Base-by-base conservation (phyloP, 2,888 invertebrate species). In the Lutraria lutraria region DNA sequence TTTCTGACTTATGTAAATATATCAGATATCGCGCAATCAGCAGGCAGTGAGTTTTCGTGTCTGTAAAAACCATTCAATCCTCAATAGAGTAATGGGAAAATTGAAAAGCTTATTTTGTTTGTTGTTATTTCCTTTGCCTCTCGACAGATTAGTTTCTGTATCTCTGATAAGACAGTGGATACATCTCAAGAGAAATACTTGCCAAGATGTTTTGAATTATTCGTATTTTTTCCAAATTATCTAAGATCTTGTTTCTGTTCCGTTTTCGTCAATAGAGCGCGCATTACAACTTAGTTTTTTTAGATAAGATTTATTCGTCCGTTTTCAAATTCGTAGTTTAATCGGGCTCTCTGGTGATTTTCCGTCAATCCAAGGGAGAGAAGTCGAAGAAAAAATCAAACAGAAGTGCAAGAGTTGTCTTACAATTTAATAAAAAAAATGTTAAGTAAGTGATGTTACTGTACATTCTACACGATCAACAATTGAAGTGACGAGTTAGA, bases 11-110 rank as follows among this genome's bases (percentile, higher is more conserved):
- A 79, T 80, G 86, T 86, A 89, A 89, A 89, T 89, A 86, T 81
- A 89, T 89, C 89, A 86, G 81, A 87, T 89, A 87, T 81, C 89
- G 31, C 4, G 34, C 34, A 34, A 83, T 81, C 87, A 86, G 82
- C 86, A 81, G 60, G 86, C 53, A 16, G 81, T 29, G 79, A 81
- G 72, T 80, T 84, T 72, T 56, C 52, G 29, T 63, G 89, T 84
- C 89, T 89, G 89, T 81, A 25, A 89, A 89, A 89, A 81, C 56
- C 89, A 89, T 89, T 83, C 53, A 81, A 89, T 86, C 86, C 84
- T 54, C 89, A 3, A 60, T 31, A 25, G 86, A 84, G 87, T 83
- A 89, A 89, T 86, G 89, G 79, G 89, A 86, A 89, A 80, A 86
- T 68, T 86, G 80, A n/a, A 60, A 25, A 79, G 80, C 83, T 88